Base-by-base conservation (phyloP, 2,113 vertebrate species). In the Prunella himalayana region DNA sequence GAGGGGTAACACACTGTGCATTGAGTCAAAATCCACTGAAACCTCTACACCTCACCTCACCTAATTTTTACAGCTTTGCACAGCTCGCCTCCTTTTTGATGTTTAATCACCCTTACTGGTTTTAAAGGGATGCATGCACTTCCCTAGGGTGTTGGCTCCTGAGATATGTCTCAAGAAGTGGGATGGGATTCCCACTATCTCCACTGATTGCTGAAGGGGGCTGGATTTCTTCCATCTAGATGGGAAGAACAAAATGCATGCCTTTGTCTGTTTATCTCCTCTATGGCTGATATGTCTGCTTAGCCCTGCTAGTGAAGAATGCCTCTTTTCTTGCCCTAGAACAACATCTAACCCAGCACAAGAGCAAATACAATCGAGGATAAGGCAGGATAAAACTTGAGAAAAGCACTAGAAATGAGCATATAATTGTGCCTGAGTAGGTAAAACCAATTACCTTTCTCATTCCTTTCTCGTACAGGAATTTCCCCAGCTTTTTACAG, bases 381-480 rank as follows among this genome's bases (percentile, higher is more conserved):
- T 33, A 88, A 66, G 28, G 16, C 54, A 93, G 39, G 35, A 75
- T 45, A 44, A 16, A 72, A 92, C 89, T 95, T 66, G 23, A 83
- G 41, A 54, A 68, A 50, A 69, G 64, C 18, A 28, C 7, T 41
- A 76, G 28, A 78, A 85, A 56, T 41, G 7, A 78, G 33, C 15
- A 47, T 42, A 39, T 16, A 60, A 69, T 28, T 59, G 19, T 88
- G 47, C 28, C 35, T 61, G 28, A 76, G 18, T 53, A 86, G 82
- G 42, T 72, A 61, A 88, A 94, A 65, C 25, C 15, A 56, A 83
- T 96, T 97, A 97, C 97, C 97, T 98, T 92, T 91, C 96, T 92
- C 47, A 97, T 84, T 86, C 97, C 97, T 90, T 91, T 97, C 53
- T 73, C 75, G 1, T 94, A 84, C 59, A 98, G 92, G 72, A 95